Evolutionary conservation across 2,888 invertebrate species (phyloP).

Genomic region (Eristalis pertinax): DNA sequence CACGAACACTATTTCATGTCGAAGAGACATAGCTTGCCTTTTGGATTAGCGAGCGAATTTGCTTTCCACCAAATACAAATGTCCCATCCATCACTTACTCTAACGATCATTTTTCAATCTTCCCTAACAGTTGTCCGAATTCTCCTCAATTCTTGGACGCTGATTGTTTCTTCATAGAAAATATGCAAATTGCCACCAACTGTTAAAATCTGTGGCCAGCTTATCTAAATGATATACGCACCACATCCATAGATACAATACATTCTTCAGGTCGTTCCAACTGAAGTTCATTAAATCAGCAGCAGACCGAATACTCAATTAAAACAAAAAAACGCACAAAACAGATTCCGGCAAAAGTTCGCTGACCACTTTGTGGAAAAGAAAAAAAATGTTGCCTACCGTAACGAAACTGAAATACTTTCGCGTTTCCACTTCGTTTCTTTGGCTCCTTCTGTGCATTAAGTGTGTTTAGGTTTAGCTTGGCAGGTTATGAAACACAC

Average conservation of each 20-base stretch:
- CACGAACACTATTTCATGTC: too few relatives aligned
- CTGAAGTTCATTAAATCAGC: not conserved
- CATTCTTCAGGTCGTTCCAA: not conserved
- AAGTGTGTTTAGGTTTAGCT: not conserved
- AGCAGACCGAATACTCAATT: not conserved
- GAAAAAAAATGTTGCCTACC: conserved; percentile 11
- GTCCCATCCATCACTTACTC: too few relatives aligned
- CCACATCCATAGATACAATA: not conserved
- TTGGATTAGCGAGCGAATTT: too few relatives aligned
- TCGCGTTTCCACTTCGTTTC: conserved; percentile 5
- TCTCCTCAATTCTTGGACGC: not conserved
- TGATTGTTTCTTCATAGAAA: not conserved
- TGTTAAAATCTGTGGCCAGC: not conserved
- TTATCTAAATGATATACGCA: not conserved
- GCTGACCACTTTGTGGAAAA: conserved; percentile 6
- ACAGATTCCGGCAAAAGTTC: conserved; percentile 17
- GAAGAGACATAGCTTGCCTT: too few relatives aligned
- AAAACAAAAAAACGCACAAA: not conserved
- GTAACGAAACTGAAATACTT: conserved; percentile 23
- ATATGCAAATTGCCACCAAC: not conserved
- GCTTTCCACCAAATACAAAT: too few relatives aligned
- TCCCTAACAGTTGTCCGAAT: not conserved
- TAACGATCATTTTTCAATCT: not conserved
- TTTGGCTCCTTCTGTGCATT: not conserved
- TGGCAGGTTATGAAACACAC: conserved; percentile 18